Evolutionary conservation across 2,797 vertebrate genomes (phyloP).

Genomic region (Spinibarbus caldwelli): DNA sequence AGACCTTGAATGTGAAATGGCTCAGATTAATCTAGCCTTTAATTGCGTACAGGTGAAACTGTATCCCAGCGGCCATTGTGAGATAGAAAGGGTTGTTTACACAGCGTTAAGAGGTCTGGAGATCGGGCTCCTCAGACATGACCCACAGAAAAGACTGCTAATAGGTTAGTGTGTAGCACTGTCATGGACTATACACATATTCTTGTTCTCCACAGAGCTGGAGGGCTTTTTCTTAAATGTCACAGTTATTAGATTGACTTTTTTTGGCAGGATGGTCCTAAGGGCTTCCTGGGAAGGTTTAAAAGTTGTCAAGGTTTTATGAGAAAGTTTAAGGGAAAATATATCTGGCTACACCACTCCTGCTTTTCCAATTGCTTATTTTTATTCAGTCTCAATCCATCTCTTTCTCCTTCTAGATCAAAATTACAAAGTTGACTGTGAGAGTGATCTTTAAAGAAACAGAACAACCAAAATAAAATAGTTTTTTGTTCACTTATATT

Average conservation of each 20-base stretch:
- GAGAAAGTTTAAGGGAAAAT: conserved; percentile 19
- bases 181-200: conserved; percentile 73
- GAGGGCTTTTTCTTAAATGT: conserved; percentile 81
- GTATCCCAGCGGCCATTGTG: conserved; percentile 84
- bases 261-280: conserved; percentile 45
- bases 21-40: conserved; percentile 89
- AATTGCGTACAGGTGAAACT: conserved; percentile 95
- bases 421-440: neutral
- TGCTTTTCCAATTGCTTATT: neutral
- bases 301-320: conserved; percentile 38
- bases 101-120: conserved; percentile 83
- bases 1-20: conserved; percentile 91
- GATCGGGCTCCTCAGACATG: conserved; percentile 81
- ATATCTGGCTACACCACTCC: neutral
- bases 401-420: neutral
- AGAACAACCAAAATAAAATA: neutral
- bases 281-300: conserved; percentile 26
- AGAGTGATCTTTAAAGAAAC: neutral
- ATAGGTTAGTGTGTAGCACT: conserved; percentile 88
- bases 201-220: conserved; percentile 68
- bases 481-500: neutral
- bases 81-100: conserved; percentile 82
- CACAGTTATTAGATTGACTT: conserved; percentile 88
- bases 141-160: conserved; percentile 82
- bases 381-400: neutral